Conservation (phyloP, 2,113 vertebrate genomes). For the Athene noctua region DNA sequence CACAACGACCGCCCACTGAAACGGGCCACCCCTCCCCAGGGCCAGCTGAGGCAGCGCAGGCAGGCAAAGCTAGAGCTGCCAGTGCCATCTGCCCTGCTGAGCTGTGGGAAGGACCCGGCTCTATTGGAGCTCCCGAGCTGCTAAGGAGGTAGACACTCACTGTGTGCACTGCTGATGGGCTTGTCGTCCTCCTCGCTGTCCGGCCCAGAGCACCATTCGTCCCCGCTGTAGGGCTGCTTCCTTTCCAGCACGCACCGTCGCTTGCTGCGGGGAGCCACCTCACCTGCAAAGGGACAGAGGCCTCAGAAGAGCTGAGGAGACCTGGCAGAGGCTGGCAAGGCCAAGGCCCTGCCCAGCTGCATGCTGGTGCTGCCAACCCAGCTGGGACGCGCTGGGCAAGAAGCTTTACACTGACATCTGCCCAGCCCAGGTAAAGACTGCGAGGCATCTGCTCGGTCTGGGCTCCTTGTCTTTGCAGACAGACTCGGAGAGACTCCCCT, state of each 20-base stretch:
- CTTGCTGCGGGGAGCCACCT: conserved; percentile 91
- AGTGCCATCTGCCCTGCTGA: not conserved
- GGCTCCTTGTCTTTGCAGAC: not conserved
- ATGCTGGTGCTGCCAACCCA: not conserved
- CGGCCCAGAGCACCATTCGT: conserved; percentile 96
- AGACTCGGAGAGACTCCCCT: not conserved
- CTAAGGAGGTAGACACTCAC: conserved; percentile 75
- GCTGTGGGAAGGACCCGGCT: not conserved
- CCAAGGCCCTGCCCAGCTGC: not conserved
- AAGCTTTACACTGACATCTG: not conserved
- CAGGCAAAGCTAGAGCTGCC: not conserved
- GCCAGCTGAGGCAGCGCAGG: rapidly evolving
- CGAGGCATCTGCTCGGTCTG: not conserved
- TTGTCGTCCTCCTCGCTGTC: conserved; percentile 97
- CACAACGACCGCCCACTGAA: not conserved
- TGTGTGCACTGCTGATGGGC: conserved; percentile 80
- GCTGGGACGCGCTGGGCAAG: not conserved
- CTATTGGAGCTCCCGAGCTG: not conserved
- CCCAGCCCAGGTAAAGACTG: not conserved
- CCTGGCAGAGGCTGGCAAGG: not conserved
- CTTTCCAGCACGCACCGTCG: conserved; percentile 93
- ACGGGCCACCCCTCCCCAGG: rapidly evolving
- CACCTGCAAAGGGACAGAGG: conserved; percentile 62
- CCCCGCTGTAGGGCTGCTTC: conserved; percentile 97
- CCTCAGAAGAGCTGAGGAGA: not conserved